These are phyloP conservation scores for Calameuta filiformis DNA, from an alignment of 2,888 invertebrate genomes.

Conservation along the genomic window DNA sequence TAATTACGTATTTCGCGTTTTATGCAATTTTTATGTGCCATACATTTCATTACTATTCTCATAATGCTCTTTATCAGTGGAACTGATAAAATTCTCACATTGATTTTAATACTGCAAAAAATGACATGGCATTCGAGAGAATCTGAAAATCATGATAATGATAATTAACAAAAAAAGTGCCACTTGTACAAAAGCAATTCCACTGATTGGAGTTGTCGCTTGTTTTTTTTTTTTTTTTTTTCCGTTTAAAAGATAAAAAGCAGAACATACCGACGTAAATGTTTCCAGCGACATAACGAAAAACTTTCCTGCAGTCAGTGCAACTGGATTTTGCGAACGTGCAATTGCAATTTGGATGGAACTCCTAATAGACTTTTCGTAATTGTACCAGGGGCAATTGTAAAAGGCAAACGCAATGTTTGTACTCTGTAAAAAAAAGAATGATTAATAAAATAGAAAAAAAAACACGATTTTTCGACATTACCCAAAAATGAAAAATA, in stretches of 20 bases:
- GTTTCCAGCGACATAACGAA: conserved; percentile 20
- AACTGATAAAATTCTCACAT: not conserved
- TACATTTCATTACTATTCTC: not conserved
- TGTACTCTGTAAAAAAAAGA: conserved; percentile 16
- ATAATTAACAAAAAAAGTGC: too few species aligned
- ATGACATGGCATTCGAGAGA: not conserved
- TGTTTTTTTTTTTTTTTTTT: not conserved
- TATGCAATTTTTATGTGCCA: not conserved
- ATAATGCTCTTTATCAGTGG: not conserved
- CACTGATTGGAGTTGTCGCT: not conserved
- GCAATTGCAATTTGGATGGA: conserved; percentile 19
- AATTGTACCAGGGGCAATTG: conserved; percentile 24
- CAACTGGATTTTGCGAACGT: conserved; percentile 22
- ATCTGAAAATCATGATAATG: not conserved
- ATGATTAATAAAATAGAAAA: not conserved
- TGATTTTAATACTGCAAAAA: not conserved
- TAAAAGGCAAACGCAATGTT: conserved; percentile 20
- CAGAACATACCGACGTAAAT: conserved; percentile 20
- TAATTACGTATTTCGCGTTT: not conserved
- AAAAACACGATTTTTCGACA: not conserved
- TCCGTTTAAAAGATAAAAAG: not conserved
- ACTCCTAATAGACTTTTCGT: conserved; percentile 11
- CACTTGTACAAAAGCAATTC: too few species aligned
- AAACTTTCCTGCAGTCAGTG: conserved; percentile 24
- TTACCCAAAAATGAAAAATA: fast-evolving